Evolutionary conservation across 2,797 vertebrate genomes (phyloP).

Genomic region (Pristis pectinata): DNA sequence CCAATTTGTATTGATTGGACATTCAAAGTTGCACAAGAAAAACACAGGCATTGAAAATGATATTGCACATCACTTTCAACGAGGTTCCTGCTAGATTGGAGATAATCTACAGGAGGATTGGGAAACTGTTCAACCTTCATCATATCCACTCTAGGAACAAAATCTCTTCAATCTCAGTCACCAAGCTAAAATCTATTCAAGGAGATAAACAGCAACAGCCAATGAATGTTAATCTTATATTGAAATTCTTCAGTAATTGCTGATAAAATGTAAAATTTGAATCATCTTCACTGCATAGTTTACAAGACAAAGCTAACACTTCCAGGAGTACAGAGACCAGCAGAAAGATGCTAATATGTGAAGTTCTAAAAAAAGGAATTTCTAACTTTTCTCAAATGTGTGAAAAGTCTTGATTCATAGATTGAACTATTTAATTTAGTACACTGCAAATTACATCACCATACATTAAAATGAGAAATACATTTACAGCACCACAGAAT

Average conservation of each 20-base stretch:
- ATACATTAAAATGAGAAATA: background rate
- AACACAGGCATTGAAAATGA: background rate
- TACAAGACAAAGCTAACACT: background rate
- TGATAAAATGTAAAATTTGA: background rate
- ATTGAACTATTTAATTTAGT: background rate
- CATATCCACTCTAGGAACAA: no score
- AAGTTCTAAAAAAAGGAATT: background rate
- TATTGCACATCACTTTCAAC: no score
- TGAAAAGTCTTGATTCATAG: background rate
- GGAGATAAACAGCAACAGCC: background rate
- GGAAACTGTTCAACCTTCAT: no score
- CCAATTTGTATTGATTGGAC: background rate
- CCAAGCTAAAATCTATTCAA: background rate
- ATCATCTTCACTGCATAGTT: background rate
- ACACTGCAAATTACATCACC: background rate
- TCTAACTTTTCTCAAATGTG: background rate
- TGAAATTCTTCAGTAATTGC: background rate
- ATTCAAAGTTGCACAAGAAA: background rate
- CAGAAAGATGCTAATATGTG: background rate
- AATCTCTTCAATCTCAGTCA: no score
- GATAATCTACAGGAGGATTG: no score
- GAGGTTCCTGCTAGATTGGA: no score
- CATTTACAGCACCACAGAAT: background rate
- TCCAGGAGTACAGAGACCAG: background rate
- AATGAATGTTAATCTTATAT: background rate